Base-by-base conservation (phyloP, 2,797 vertebrate genomes). In the Melopsittacus undulatus region DNA sequence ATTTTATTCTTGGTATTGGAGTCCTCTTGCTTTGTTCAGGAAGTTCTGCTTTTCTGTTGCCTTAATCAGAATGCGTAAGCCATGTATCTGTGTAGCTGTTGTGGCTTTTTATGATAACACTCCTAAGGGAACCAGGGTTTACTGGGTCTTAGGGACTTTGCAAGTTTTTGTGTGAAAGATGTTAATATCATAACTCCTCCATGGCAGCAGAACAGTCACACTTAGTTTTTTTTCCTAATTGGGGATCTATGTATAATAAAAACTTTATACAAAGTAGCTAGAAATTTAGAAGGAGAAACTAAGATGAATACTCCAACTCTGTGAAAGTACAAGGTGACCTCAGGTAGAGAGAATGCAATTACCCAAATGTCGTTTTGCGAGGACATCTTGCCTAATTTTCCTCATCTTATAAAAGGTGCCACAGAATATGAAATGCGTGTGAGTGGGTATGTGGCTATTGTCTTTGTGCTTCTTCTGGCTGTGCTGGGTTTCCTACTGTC, bases 21-120 rank as follows among this genome's bases (percentile, higher is more conserved):
- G 22, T 23, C 54, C 3, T 4, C 22, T 83, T 83, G 11, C 15
- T 62, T 77, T 83, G 26, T 32, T 86, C 38, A 57, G 64, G 30
- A 75, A 64, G 15, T 2, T 8, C 34, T 73, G 48, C 15, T 83
- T 82, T 67, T 87, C 70, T 77, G 29, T 26, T 2, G 0, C 30
- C 67, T 90, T 51, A 36, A 21, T 17, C 0, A 1, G 64, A 29
- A 34, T 0, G 0, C 22, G 30, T 54, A 87, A 63, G 42, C 21
- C 43, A 38, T 56, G 13, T 24, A 21, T 38, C 48, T 72, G 3
- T 34, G 32, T 26, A 30, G 48, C 17, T 82, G 3, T 46, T 79
- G 38, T 1, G 1, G 17, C 9, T 87, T 89, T 73, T 80, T 74
- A 49, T 51, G 79, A 4, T 26, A 59, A 9, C 0, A 4, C 15